Evolutionary conservation across 2,888 invertebrate species (phyloP).

Genomic region (Oasisia sp.): DNA sequence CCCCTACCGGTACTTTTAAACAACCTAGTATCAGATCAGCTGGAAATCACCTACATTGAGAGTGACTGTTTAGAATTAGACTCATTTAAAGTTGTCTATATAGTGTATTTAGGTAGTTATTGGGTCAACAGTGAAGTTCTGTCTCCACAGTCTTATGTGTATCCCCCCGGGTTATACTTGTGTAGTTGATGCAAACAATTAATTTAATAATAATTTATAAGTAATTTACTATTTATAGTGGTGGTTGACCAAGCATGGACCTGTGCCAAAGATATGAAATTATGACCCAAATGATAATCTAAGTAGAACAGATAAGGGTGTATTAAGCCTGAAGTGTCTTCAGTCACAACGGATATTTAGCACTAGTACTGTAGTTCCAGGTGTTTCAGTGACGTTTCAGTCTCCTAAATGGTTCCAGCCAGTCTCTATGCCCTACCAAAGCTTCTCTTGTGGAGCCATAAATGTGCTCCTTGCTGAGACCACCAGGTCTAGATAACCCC

Average conservation of each 20-base stretch:
- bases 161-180: background rate
- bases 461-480: background rate
- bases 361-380: background rate
- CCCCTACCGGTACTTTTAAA: too few species aligned
- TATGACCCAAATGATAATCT: background rate
- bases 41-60: too few species aligned
- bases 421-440: background rate
- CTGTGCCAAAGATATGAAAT: background rate
- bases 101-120: background rate
- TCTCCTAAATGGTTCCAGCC: background rate
- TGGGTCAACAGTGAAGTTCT: background rate
- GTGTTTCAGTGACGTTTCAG: background rate
- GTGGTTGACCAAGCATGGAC: background rate
- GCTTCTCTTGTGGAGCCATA: background rate
- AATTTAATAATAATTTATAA: background rate
- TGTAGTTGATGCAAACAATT: background rate
- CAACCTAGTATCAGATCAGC: too few species aligned
- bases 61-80: too few species aligned
- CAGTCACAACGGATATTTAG: background rate
- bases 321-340: background rate
- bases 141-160: background rate
- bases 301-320: background rate
- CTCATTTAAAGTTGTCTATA: background rate
- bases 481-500: background rate
- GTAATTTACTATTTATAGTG: slow-evolving; percentile 4